Conservation (phyloP, 2,113 vertebrate genomes). For the Martes martes region DNA sequence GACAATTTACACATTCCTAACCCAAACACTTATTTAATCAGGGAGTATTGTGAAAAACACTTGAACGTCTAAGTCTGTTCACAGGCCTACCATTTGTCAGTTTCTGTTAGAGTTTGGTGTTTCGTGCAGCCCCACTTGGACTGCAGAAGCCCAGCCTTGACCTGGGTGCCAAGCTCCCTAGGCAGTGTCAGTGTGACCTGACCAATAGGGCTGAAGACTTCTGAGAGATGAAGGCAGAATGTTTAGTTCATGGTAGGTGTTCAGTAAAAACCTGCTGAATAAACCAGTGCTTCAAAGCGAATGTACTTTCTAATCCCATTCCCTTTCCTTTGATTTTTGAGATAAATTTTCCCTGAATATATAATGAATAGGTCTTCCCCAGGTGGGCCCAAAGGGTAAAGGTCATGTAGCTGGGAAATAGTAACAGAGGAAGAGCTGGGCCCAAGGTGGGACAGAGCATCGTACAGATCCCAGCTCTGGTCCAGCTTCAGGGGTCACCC, state of each 20-base stretch:
- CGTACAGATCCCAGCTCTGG: not conserved
- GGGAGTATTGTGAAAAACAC: not conserved
- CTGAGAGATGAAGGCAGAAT: not conserved
- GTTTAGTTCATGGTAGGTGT: no score
- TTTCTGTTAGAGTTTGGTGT: not conserved
- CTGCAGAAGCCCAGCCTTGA: not conserved
- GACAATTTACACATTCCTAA: not conserved
- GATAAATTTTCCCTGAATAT: not conserved
- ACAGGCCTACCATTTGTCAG: not conserved
- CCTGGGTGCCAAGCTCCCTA: not conserved
- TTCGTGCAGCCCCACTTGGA: fast-evolving
- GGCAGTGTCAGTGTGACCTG: not conserved
- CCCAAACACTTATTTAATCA: not conserved
- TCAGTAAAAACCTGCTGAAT: not conserved
- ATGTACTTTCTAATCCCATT: not conserved
- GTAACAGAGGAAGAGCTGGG: not conserved
- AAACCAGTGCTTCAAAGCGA: not conserved
- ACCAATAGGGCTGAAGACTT: fast-evolving
- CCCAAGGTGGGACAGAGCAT: not conserved
- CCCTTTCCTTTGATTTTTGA: not conserved
- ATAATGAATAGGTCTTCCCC: not conserved
- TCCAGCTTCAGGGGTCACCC: not conserved
- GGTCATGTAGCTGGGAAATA: not conserved
- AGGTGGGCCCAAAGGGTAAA: not conserved
- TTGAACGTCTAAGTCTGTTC: not conserved